Percentiles rank a stretch among this genome's conserved stretches.
These are phyloP conservation scores for Schizothorax lantsangensis DNA, from an alignment of 2,797 vertebrate genomes.

Conservation along the genomic window DNA sequence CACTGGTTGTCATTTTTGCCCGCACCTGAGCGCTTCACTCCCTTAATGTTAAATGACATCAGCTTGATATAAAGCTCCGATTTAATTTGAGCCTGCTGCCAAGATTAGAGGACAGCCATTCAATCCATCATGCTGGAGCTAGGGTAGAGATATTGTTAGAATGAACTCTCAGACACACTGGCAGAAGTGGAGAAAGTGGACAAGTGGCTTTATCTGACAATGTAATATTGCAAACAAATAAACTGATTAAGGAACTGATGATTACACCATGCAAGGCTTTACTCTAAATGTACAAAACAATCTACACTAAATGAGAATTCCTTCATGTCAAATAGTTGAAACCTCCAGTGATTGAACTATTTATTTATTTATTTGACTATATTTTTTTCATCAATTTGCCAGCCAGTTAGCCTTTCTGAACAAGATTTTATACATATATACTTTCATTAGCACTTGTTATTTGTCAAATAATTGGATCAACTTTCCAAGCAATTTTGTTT, in stretches of 20 bases:
- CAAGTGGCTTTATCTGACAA: background rate
- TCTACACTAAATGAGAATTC: background rate
- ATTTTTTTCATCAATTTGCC: background rate
- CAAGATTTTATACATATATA: background rate
- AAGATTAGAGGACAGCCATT: conserved; percentile 50
- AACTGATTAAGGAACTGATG: background rate
- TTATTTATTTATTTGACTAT: background rate
- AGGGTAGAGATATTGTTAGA: conserved; percentile 20
- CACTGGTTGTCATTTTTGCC: conserved; percentile 29
- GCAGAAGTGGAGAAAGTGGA: background rate
- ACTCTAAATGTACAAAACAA: background rate
- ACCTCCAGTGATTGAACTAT: background rate
- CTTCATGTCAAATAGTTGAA: background rate
- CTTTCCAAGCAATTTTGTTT: background rate
- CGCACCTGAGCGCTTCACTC: conserved; percentile 33
- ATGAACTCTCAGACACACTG: conserved; percentile 31
- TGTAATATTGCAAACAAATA: conserved; percentile 1
- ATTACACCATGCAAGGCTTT: background rate
- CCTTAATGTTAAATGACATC: conserved; percentile 44
- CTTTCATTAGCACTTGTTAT: background rate
- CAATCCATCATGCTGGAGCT: conserved; percentile 48
- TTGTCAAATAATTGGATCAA: background rate
- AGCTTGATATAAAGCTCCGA: conserved; percentile 49
- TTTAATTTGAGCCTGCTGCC: conserved; percentile 50
- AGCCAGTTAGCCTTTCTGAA: background rate